These are phyloP conservation scores for Acanthochromis polyacanthus DNA, from an alignment of 2,113 vertebrate genomes.

Conservation along the genomic window DNA sequence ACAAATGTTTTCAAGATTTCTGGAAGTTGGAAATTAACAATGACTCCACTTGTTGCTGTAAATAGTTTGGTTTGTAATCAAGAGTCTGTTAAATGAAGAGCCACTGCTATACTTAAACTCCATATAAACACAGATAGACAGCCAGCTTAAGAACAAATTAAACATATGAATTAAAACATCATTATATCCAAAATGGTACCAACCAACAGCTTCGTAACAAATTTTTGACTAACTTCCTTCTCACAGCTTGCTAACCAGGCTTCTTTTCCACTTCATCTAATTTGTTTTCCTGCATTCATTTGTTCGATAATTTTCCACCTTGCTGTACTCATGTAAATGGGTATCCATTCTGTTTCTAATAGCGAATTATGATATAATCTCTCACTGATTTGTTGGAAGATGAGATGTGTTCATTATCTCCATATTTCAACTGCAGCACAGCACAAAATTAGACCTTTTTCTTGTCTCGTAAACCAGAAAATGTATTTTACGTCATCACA, in stretches of 20 bases:
- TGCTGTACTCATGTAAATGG: rapidly evolving
- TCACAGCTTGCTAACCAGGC: neutral
- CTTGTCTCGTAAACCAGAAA: neutral
- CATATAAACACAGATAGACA: neutral
- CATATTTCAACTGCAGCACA: neutral
- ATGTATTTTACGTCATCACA: rapidly evolving
- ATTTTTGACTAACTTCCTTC: neutral
- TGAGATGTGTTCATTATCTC: neutral
- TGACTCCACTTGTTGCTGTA: neutral
- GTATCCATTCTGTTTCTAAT: neutral
- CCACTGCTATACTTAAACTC: neutral
- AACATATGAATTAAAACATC: neutral
- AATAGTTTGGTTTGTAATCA: neutral
- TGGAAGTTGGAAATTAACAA: too few relatives aligned
- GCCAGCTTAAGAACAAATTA: neutral
- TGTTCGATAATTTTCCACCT: neutral
- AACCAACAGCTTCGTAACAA: too few relatives aligned
- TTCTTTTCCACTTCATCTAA: neutral
- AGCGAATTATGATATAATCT: neutral
- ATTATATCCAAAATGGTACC: neutral
- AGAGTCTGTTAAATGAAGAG: neutral
- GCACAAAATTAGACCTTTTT: neutral
- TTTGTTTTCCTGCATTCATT: slow-evolving; percentile 10
- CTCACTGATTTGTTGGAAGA: neutral
- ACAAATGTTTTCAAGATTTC: too few relatives aligned